These are phyloP conservation scores for Clarias gariepinus DNA, from an alignment of 2,113 vertebrate species.

Conservation along the genomic window DNA sequence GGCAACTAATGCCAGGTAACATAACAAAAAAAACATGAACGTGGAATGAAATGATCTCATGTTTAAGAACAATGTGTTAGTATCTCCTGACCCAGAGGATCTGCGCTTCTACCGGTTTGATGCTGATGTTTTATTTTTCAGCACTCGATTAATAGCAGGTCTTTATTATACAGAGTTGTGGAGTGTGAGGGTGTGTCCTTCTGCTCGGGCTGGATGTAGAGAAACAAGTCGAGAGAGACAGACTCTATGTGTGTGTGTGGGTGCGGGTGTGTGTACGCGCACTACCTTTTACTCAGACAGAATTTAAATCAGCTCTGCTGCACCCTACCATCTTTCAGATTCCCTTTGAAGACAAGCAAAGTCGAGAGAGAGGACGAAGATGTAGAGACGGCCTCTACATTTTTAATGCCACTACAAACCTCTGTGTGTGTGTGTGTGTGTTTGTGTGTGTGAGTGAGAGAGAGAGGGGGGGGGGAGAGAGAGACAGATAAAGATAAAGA, in stretches of 20 bases:
- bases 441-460: conserved; percentile 7
- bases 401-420: conserved; percentile 16
- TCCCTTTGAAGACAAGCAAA: conserved; percentile 56
- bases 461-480: not conserved
- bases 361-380: not conserved
- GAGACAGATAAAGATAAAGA: not conserved
- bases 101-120: not conserved
- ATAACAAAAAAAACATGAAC: no score
- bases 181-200: conserved; percentile 2
- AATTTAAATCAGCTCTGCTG: conserved; percentile 57
- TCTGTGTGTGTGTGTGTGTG: not conserved
- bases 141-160: not conserved
- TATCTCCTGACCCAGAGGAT: not conserved
- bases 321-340: conserved; percentile 48
- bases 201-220: conserved; percentile 33
- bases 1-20: no score
- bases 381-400: conserved; percentile 9
- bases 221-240: conserved; percentile 45
- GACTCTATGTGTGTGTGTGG: not conserved
- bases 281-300: conserved; percentile 52
- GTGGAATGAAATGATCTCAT: not conserved
- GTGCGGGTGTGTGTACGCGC: not conserved
- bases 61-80: not conserved
- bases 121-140: not conserved
- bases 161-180: not conserved